These are phyloP conservation scores for Labia minor DNA, from an alignment of 2,888 invertebrate species.

Conservation along the genomic window DNA sequence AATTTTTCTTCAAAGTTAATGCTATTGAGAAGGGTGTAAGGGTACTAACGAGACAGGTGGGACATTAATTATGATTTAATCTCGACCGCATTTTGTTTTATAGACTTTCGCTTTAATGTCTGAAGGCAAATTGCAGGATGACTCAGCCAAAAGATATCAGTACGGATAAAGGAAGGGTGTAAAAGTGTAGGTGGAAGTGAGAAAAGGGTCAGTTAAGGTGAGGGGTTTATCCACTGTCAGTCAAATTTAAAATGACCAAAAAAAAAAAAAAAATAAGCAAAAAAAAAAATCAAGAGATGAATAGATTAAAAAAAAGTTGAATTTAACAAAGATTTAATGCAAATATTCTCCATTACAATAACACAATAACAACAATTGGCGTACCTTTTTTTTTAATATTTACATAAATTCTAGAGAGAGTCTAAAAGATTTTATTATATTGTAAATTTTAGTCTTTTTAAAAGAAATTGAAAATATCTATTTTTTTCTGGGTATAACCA, in stretches of 20 bases:
- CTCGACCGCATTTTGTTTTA: not conserved
- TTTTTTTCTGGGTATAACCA: not conserved
- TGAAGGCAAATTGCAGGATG: constrained; percentile 1
- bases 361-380: not conserved
- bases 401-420: constrained; percentile 1
- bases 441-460: not conserved
- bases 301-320: not conserved
- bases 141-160: not conserved
- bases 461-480: not conserved
- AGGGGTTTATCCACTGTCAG: no score
- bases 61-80: constrained; percentile 13
- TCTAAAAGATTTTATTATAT: not conserved
- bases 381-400: not conserved
- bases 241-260: no score
- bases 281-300: no score
- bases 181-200: not conserved
- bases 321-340: constrained; percentile 13
- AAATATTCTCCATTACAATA: constrained; percentile 1
- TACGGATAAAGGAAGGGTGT: not conserved
- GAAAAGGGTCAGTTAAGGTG: no score
- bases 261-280: no score
- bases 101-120: constrained; percentile 2
- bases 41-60: constrained; percentile 4
- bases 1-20: constrained; percentile 3
- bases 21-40: constrained; percentile 2